Percentiles rank a stretch among this genome's conserved stretches.
Evolutionary conservation across 2,113 vertebrate genomes (phyloP).

Genomic region (Megalops atlanticus): DNA sequence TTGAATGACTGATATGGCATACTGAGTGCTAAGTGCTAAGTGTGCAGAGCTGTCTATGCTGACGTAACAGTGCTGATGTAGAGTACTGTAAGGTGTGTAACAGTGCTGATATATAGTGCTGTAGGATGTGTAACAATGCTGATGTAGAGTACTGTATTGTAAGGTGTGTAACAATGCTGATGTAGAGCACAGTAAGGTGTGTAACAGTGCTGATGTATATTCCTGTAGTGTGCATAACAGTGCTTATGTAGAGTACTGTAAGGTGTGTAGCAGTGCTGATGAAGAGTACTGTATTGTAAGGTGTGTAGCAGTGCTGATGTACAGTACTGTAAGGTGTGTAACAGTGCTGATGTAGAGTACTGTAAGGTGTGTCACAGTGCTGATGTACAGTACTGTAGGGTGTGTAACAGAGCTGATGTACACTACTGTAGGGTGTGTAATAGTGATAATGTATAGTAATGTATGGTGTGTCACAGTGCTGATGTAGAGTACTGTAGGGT

Average conservation of each 20-base stretch:
- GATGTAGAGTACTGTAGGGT: background rate
- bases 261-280: background rate
- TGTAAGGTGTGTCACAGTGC: background rate
- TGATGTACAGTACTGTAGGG: slow-evolving; percentile 12
- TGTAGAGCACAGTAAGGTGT: too few species aligned
- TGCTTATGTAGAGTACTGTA: too few species aligned
- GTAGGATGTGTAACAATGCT: too few species aligned
- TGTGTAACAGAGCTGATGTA: slow-evolving; percentile 9
- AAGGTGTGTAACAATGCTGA: too few species aligned
- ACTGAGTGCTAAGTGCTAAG: too few species aligned
- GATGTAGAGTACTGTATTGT: too few species aligned
- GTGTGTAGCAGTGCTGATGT: background rate
- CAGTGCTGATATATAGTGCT: too few species aligned
- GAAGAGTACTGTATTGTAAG: background rate
- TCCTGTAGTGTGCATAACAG: too few species aligned
- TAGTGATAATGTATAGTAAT: background rate
- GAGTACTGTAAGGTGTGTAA: too few species aligned
- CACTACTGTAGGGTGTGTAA: background rate
- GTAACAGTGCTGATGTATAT: too few species aligned
- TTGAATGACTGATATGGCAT: background rate
- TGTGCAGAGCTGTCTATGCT: too few species aligned
- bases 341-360: background rate
- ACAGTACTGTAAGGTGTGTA: background rate
- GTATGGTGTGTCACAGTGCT: background rate
- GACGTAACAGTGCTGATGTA: too few species aligned